These are phyloP conservation scores for Prorops nasuta DNA, from an alignment of 1,140 invertebrate genomes.

Conservation along the genomic window DNA sequence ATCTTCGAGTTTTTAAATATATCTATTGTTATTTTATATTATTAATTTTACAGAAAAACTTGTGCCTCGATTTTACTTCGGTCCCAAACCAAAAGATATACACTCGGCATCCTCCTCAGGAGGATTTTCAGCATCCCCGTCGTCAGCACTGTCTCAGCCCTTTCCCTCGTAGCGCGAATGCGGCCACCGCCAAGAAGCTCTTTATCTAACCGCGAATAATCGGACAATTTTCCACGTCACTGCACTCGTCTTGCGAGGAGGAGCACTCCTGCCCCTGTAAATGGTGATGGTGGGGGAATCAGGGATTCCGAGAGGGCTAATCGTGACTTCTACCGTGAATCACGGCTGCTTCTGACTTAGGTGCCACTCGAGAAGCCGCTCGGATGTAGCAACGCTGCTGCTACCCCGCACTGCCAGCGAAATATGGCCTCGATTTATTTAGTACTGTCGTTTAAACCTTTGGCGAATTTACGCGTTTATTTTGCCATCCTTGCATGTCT, in stretches of 20 bases:
- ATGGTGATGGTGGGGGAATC: constrained; percentile 25
- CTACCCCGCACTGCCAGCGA: not conserved
- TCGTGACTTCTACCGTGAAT: constrained; percentile 30
- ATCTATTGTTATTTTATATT: too few relatives aligned
- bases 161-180: constrained; percentile 13
- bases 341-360: not conserved
- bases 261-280: constrained; percentile 13
- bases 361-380: not conserved
- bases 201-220: constrained; percentile 49
- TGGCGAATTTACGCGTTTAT: too few relatives aligned
- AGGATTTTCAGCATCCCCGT: too few relatives aligned
- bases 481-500: too few relatives aligned
- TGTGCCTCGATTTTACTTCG: too few relatives aligned
- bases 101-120: too few relatives aligned
- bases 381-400: not conserved
- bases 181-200: constrained; percentile 27
- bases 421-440: not conserved
- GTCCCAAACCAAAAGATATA: too few relatives aligned
- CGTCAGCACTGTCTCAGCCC: too few relatives aligned
- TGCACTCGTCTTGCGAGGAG: constrained; percentile 38
- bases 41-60: too few relatives aligned
- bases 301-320: constrained; percentile 24
- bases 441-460: not conserved
- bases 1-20: too few relatives aligned
- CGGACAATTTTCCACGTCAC: constrained; percentile 49